phyloP scores from a whole-genome alignment of 1,140 invertebrate genomes.

The Vanessa tameamea region DNA sequence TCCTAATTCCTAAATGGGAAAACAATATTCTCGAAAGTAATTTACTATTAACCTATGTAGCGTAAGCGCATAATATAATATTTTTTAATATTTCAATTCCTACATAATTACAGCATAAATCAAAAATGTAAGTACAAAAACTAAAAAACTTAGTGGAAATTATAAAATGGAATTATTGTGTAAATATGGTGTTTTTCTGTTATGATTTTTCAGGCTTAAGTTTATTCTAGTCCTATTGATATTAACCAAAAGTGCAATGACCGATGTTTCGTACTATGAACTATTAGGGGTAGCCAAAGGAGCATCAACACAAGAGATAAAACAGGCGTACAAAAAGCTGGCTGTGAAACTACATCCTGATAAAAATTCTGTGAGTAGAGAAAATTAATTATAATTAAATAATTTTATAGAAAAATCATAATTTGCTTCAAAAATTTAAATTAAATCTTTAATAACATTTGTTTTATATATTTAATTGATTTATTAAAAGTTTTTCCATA shows the following conservation, averaged over 20 bases:
- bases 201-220: constrained; percentile 54
- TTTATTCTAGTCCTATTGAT: constrained; percentile 45
- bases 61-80: no score
- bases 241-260: constrained; percentile 32
- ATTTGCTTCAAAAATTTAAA: no score
- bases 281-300: constrained; percentile 86
- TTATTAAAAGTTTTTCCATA: background rate
- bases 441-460: background rate
- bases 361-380: constrained; percentile 87
- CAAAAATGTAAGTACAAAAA: no score
- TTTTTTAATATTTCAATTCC: no score
- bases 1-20: no score
- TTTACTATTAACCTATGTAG: no score
- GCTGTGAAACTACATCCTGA: constrained; percentile 91
- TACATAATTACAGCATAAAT: no score
- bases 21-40: no score
- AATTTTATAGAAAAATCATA: constrained; percentile 17
- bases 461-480: background rate
- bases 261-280: constrained; percentile 82
- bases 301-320: constrained; percentile 88
- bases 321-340: constrained; percentile 90
- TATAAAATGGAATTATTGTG: no score
- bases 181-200: background rate
- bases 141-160: no score
- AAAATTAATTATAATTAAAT: background rate